These are phyloP conservation scores for Penaeus vannamei DNA, from an alignment of 1,140 invertebrate species.

Conservation along the genomic window DNA sequence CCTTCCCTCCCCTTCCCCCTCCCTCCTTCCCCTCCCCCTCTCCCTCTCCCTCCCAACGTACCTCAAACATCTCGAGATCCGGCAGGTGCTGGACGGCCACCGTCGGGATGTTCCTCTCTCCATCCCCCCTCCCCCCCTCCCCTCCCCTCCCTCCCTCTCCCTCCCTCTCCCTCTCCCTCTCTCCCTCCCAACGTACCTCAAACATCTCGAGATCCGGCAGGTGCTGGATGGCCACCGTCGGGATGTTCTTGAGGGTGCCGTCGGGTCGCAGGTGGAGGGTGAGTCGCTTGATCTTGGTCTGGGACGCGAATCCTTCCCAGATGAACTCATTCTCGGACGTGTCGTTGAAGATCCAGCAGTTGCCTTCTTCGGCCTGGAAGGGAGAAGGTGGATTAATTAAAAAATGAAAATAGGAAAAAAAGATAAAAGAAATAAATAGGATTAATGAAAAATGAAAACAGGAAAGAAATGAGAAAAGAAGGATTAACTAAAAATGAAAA, in stretches of 20 bases:
- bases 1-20: not conserved
- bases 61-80: constrained; percentile 73
- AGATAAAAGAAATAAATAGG: not conserved
- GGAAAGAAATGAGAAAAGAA: too few relatives aligned
- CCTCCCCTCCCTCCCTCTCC: not conserved
- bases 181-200: constrained; percentile 69
- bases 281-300: constrained; percentile 79
- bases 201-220: constrained; percentile 76
- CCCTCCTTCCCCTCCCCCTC: not conserved
- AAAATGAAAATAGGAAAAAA: not conserved
- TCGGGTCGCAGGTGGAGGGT: constrained; percentile 80
- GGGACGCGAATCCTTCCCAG: constrained; percentile 80
- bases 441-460: too few relatives aligned
- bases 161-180: constrained; percentile 29
- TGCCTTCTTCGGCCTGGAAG: constrained; percentile 70
- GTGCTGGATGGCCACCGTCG: constrained; percentile 78
- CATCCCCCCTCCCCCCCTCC: not conserved
- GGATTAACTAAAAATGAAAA: not conserved
- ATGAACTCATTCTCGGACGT: constrained; percentile 77
- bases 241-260: constrained; percentile 78
- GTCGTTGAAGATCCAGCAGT: constrained; percentile 79
- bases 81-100: constrained; percentile 74
- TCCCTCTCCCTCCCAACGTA: constrained; percentile 68
- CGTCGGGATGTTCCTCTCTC: not conserved
- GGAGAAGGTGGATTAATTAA: not conserved